Evolutionary conservation across 1,140 invertebrate species (phyloP).

Genomic region (Drosophila triauraria): DNA sequence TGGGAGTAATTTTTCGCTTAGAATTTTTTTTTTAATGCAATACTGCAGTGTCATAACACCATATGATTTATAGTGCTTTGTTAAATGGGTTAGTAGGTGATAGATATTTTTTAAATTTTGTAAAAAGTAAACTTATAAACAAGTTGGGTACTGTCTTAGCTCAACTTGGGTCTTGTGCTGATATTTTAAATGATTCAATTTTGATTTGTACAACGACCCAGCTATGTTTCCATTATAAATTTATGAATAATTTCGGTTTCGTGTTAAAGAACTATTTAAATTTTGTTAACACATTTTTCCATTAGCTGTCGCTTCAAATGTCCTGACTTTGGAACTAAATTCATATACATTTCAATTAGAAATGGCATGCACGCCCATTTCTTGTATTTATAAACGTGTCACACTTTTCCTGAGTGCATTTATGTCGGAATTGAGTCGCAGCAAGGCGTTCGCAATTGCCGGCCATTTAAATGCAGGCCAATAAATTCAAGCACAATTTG

Average conservation of each 20-base stretch:
- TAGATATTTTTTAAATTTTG: background rate
- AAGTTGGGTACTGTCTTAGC: background rate
- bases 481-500: conserved; percentile 73
- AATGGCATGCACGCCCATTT: background rate
- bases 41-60: background rate
- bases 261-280: background rate
- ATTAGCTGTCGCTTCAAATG: no score
- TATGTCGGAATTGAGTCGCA: conserved; percentile 60
- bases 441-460: conserved; percentile 48
- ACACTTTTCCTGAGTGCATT: conserved; percentile 49
- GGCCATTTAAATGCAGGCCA: conserved; percentile 67
- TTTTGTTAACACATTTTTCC: background rate
- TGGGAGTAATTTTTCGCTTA: no score
- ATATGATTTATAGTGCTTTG: background rate
- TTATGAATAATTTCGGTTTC: background rate
- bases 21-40: no score
- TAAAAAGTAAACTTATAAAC: background rate
- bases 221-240: no score
- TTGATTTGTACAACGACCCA: no score
- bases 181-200: background rate
- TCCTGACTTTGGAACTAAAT: background rate
- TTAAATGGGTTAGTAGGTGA: background rate
- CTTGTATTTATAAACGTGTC: background rate
- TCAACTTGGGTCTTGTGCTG: background rate
- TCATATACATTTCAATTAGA: background rate